phyloP scores from a whole-genome alignment of 1,140 invertebrate species.

The Odontomachus brunneus region DNA sequence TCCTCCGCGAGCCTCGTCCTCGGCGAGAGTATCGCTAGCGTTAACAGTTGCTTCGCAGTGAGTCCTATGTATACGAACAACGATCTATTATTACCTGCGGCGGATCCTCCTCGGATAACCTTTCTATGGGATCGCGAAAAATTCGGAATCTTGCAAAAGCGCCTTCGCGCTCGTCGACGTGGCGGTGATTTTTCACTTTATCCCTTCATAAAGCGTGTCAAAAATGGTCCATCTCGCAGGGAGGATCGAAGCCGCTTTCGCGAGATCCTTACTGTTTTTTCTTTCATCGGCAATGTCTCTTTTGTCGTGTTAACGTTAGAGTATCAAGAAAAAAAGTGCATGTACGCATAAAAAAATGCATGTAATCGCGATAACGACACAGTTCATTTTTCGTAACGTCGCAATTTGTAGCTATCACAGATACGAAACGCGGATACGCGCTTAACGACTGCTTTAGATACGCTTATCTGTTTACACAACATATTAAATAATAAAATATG shows the following conservation, averaged over 20 bases:
- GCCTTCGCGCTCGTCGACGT: too few relatives aligned
- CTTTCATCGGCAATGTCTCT: too few relatives aligned
- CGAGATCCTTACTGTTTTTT: background rate
- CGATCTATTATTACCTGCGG: conserved; percentile 24
- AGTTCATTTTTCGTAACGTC: conserved; percentile 17
- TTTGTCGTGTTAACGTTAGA: background rate
- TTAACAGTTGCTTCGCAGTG: conserved; percentile 69
- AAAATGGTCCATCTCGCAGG: background rate
- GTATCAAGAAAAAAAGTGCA: background rate
- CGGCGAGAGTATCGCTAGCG: conserved; percentile 67
- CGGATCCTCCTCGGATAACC: background rate
- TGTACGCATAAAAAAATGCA: background rate
- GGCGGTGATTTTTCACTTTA: too few relatives aligned
- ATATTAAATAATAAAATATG: conserved; percentile 27
- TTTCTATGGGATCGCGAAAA: background rate
- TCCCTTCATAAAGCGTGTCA: background rate
- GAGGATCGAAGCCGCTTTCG: background rate
- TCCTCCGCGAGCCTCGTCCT: conserved; percentile 51
- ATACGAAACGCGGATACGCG: background rate
- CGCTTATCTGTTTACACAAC: conserved; percentile 19
- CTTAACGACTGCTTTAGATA: conserved; percentile 20
- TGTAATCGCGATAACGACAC: background rate
- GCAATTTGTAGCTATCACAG: conserved; percentile 2
- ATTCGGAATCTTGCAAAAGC: too few relatives aligned
- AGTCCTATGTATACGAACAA: background rate